These are phyloP conservation scores for Sturmia bella DNA, from an alignment of 2,888 invertebrate genomes.

Conservation along the genomic window DNA sequence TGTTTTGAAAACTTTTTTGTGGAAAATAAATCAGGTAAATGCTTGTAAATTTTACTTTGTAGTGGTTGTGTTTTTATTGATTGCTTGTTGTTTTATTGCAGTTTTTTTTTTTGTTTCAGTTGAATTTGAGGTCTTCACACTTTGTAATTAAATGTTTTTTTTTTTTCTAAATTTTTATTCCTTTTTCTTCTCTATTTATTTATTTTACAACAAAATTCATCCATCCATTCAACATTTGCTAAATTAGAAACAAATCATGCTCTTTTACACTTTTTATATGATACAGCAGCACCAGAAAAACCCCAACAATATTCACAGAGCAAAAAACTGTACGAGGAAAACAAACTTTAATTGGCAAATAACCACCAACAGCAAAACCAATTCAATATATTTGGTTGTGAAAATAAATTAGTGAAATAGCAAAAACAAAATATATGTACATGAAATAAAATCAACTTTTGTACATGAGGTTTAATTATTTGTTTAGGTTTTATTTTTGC, in stretches of 20 bases:
- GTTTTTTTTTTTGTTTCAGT: conserved; percentile 13
- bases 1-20: conserved; percentile 12
- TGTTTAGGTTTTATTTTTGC: background rate
- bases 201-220: conserved; percentile 38
- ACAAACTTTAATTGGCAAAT: conserved; percentile 64
- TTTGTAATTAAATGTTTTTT: conserved; percentile 66
- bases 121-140: conserved; percentile 68
- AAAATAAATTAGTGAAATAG: conserved; percentile 52
- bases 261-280: conserved; percentile 22
- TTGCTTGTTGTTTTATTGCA: conserved; percentile 34
- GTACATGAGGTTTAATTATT: conserved; percentile 47
- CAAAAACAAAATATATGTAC: too few relatives aligned
- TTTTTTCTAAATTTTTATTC: background rate
- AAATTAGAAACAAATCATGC: conserved; percentile 64
- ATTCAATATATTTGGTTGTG: conserved; percentile 58
- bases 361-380: conserved; percentile 59
- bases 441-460: conserved; percentile 17
- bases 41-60: conserved; percentile 62
- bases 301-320: conserved; percentile 28
- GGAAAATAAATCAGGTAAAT: conserved; percentile 44
- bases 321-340: conserved; percentile 11
- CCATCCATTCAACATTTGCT: conserved; percentile 52
- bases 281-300: background rate
- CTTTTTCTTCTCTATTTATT: conserved; percentile 5
- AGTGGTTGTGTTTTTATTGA: conserved; percentile 61